Base-by-base conservation (phyloP, 2,888 invertebrate species). In the Mycalesis mineus region DNA sequence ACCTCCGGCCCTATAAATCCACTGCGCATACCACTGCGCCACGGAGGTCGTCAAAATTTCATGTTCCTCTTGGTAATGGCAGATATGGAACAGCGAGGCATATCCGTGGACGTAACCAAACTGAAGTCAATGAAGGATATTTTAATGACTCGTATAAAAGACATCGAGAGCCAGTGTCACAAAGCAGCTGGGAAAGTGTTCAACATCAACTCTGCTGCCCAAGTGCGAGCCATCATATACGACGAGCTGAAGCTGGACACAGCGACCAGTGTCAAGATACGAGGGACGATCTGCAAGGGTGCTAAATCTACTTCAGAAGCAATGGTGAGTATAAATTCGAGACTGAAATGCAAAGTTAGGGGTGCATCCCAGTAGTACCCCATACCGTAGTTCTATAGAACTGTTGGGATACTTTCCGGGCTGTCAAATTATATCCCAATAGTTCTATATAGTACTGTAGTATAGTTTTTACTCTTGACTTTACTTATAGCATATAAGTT, bases 281-380 rank as follows among this genome's bases (percentile, higher is more conserved):
- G 74, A 57, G 82, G 80, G 65, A 90, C 90, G 0, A 31, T 77
- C 6, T 55, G 68, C 14, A 77, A 72, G 50, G 84, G 85, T 1
- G 82, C 75, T 0, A 90, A 88, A 64, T 89, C 90, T 28, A 91
- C 91, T 0, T 86, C 85, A 0, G 90, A 90, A 65, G 66, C 77
- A 39, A 82, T 83, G 82, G 91, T 90, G 22, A 22, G 22, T 22
- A 22, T 5, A 5, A 2, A 22, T 22, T 22, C 22, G n/a, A 22
- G 22, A 4, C 22, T 22, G 22, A n/a, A n/a, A n/a, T n/a, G n/a
- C n/a, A n/a, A n/a, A n/a, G n/a, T n/a, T n/a, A n/a, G n/a, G n/a
- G n/a, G n/a, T n/a, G n/a, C n/a, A n/a, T n/a, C n/a, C n/a, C n/a
- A n/a, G n/a, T n/a, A n/a, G n/a, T n/a, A n/a, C n/a, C n/a, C n/a